These are phyloP conservation scores for Notolepis coatsorum DNA, from an alignment of 2,797 vertebrate species.

Conservation along the genomic window DNA sequence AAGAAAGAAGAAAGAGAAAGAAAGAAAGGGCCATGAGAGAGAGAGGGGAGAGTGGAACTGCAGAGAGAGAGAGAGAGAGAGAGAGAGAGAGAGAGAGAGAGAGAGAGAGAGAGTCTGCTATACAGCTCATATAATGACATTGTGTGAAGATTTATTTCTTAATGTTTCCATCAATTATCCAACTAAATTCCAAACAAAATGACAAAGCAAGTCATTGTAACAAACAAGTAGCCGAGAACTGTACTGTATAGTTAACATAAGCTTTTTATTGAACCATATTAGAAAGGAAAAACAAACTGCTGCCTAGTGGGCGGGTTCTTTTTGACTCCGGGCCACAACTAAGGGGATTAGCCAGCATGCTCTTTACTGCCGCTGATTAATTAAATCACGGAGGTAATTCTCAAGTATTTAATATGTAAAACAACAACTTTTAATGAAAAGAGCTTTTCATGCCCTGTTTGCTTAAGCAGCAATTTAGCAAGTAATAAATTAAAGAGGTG, in stretches of 20 bases:
- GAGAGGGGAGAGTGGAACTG: background rate
- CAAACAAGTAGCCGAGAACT: too few species aligned
- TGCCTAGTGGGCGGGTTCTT: conserved; percentile 27
- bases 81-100: too few species aligned
- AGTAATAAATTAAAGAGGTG: conserved; percentile 62
- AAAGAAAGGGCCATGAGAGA: background rate
- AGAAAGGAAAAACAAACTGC: too few species aligned
- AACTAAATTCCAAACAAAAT: background rate
- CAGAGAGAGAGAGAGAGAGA: too few species aligned
- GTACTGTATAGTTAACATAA: too few species aligned
- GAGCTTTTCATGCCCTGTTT: conserved; percentile 55
- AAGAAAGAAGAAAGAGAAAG: background rate
- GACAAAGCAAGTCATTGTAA: too few species aligned
- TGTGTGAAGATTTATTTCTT: too few species aligned
- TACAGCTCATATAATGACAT: too few species aligned
- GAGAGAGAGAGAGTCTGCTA: background rate
- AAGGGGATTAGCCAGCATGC: conserved; percentile 71
- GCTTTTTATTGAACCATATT: too few species aligned
- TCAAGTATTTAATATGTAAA: conserved; percentile 54
- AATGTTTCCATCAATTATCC: too few species aligned
- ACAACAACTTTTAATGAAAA: conserved; percentile 59
- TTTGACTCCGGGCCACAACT: conserved; percentile 38
- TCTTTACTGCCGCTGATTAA: conserved; percentile 65
- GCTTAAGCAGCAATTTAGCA: conserved; percentile 62
- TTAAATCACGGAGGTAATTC: conserved; percentile 71